Percentiles rank a stretch among this genome's conserved stretches.
Conservation (phyloP, 2,113 vertebrate species). For the Antechinus stuartii region DNA sequence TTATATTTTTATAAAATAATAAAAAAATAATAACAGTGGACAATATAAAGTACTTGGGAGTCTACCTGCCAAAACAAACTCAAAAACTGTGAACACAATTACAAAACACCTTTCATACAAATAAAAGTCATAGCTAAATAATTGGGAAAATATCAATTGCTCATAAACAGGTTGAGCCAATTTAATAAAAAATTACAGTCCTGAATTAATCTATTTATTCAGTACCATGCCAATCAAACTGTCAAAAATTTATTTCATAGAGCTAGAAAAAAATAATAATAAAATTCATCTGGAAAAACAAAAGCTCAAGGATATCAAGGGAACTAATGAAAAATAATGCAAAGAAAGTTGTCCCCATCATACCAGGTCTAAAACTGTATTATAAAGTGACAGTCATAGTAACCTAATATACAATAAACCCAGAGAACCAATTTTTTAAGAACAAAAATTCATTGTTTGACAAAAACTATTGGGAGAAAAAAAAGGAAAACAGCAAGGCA, state of each 20-base stretch:
- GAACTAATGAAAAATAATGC: neutral
- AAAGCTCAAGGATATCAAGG: neutral
- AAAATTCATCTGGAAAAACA: neutral
- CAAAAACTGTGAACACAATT: neutral
- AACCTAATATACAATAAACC: neutral
- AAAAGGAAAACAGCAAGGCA: neutral
- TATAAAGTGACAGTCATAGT: neutral
- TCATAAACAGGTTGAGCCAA: neutral
- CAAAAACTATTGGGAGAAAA: neutral
- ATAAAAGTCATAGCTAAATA: neutral
- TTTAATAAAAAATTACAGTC: neutral
- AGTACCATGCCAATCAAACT: neutral
- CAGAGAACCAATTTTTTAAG: neutral
- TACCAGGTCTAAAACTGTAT: neutral
- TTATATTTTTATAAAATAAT: neutral
- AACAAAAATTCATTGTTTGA: neutral
- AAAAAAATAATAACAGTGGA: neutral
- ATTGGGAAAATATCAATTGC: neutral
- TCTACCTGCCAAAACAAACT: neutral
- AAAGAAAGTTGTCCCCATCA: neutral
- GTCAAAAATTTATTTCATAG: neutral
- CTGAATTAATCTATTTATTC: neutral
- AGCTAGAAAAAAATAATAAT: neutral
- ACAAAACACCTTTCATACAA: neutral
- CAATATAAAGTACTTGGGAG: neutral